Evolutionary conservation across 2,888 invertebrate genomes (phyloP), one percentile per base, ranked within the genome.

Genomic region (Acrobeloides nanus): DNA sequence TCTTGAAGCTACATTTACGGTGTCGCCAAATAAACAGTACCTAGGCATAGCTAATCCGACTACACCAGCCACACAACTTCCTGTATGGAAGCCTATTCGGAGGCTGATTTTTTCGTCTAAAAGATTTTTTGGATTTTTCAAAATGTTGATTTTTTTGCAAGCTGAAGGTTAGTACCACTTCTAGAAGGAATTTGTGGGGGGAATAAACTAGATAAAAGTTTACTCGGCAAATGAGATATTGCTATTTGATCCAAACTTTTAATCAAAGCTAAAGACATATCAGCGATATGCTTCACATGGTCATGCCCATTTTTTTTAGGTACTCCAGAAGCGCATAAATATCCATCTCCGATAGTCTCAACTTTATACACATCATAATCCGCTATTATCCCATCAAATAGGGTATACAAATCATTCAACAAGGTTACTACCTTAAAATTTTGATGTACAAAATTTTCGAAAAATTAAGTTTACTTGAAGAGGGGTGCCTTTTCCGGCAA

Each of bases 361-460:
- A 68, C 66, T 53, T 70, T 70, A 53, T 69, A 70, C 17, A 58
- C 63, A 43, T 70, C 69, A 48, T 65, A 61, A 25, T 55, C 53
- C 8, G 61, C 69, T 33, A 70, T 68, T 34, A 66, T 58, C 7
- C 55, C 59, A 48, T 70, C 68, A 43, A 66, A 61, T 2, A 60
- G 53, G 3, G 68, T 64, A 58, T 70, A 70, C 23, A 70, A 55
- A 38, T 68, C 64, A 50, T 70, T 70, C 48, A 70, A 57, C 39
- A 70, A 53, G 41, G 62, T 67, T 31, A 70, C n/a, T n/a, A n/a
- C n/a, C n/a, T n/a, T n/a, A n/a, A n/a, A n/a, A n/a, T n/a, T n/a
- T n/a, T n/a, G n/a, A 65, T 62, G 57, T 65, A 68, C 12, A 66
- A 47, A 42, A 64, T 60, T 51, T 67, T 42, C 33, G 8, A 10